A percentile compares a stretch with the other conserved stretches of the same genome.
Conservation (phyloP, 2,888 invertebrate species). For the Choreutis nemorana region DNA sequence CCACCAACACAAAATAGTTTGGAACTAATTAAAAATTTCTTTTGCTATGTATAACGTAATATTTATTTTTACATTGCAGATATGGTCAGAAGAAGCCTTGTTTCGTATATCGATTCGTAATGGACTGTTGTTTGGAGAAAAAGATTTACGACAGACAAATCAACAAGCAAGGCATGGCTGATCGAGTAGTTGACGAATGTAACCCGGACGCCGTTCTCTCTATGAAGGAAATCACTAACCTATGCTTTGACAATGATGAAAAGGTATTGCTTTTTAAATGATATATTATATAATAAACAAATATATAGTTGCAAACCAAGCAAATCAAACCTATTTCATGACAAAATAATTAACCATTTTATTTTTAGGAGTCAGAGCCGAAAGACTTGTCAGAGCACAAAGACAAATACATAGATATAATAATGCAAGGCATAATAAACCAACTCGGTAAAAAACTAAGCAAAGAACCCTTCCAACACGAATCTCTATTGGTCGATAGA, state of each 20-base stretch:
- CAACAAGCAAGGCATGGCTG: conserved; percentile 98
- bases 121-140: conserved; percentile 96
- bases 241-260: conserved; percentile 90
- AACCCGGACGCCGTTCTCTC: conserved; percentile 95
- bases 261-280: conserved; percentile 30
- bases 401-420: conserved; percentile 81
- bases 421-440: conserved; percentile 78
- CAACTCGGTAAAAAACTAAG: conserved; percentile 70
- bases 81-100: conserved; percentile 96
- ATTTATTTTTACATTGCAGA: too few relatives aligned
- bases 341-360: background rate
- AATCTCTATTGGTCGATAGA: conserved; percentile 91
- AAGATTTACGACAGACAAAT: conserved; percentile 99
- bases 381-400: conserved; percentile 76
- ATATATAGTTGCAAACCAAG: too few relatives aligned
- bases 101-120: conserved; percentile 95
- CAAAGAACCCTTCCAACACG: conserved; percentile 94
- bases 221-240: conserved; percentile 86
- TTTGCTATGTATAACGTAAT: too few relatives aligned
- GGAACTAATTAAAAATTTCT: too few relatives aligned
- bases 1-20: too few relatives aligned
- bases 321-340: too few relatives aligned
- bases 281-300: too few relatives aligned
- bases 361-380: conserved; percentile 71
- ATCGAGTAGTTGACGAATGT: conserved; percentile 97